Percentiles rank a stretch among this genome's conserved stretches.
phyloP scores from a whole-genome alignment of 2,888 invertebrate species.

The Cactoblastis cactorum region DNA sequence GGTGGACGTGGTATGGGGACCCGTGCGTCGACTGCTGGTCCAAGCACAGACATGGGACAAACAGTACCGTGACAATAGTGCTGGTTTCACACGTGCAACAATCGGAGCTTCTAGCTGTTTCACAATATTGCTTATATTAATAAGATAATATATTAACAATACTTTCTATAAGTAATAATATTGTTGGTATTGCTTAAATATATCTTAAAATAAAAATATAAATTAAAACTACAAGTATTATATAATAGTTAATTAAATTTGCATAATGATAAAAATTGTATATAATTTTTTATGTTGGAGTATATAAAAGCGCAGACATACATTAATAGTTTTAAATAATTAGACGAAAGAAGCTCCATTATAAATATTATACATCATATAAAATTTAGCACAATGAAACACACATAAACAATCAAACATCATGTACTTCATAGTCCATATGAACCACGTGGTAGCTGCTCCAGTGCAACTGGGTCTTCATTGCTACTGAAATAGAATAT shows the following conservation, averaged over 20 bases:
- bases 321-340: too few species aligned
- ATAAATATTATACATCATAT: constrained; percentile 14
- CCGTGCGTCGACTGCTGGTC: constrained; percentile 78
- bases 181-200: too few species aligned
- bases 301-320: too few species aligned
- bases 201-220: too few species aligned
- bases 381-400: constrained; percentile 17
- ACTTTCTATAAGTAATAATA: too few species aligned
- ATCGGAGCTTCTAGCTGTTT: constrained; percentile 3
- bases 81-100: constrained; percentile 25
- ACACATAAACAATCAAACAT: constrained; percentile 24
- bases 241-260: too few species aligned
- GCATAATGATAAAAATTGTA: too few species aligned
- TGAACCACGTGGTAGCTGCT: constrained; percentile 22
- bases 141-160: background rate
- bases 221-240: too few species aligned
- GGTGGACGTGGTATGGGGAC: constrained; percentile 87
- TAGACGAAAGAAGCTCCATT: constrained; percentile 15
- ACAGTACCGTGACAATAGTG: constrained; percentile 62
- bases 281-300: too few species aligned
- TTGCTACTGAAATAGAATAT: constrained; percentile 25
- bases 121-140: background rate
- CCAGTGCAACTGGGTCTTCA: constrained; percentile 38
- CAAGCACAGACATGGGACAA: constrained; percentile 73
- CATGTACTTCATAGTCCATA: constrained; percentile 27